Percentiles rank a stretch among this genome's conserved stretches.
These are phyloP conservation scores for Lacanobia oleracea DNA, from an alignment of 2,888 invertebrate species.

Conservation along the genomic window DNA sequence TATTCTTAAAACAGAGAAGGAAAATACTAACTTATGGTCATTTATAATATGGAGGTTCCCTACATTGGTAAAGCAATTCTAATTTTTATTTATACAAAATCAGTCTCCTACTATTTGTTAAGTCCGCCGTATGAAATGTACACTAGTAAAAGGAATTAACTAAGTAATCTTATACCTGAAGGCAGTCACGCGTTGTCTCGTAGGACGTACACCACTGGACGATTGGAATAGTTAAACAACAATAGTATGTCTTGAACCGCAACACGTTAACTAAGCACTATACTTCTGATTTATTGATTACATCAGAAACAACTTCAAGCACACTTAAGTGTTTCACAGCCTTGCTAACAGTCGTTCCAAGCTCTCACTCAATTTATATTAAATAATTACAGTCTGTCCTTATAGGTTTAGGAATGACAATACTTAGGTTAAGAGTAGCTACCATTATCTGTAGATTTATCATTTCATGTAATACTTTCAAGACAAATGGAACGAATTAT, in stretches of 20 bases:
- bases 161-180: constrained; percentile 72
- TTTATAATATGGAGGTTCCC: constrained; percentile 76
- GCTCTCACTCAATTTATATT: constrained; percentile 81
- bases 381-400: constrained; percentile 81
- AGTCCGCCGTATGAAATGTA: constrained; percentile 78
- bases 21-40: constrained; percentile 75
- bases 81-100: constrained; percentile 88
- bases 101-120: constrained; percentile 90
- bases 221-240: constrained; percentile 77
- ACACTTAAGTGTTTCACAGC: constrained; percentile 87
- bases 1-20: constrained; percentile 68
- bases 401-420: constrained; percentile 85
- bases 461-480: constrained; percentile 59
- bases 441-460: constrained; percentile 70
- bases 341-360: constrained; percentile 87
- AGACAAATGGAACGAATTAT: constrained; percentile 55
- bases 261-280: constrained; percentile 70
- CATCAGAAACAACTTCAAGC: constrained; percentile 79
- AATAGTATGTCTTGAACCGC: constrained; percentile 69
- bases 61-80: constrained; percentile 86
- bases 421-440: constrained; percentile 76
- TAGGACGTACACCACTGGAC: constrained; percentile 85
- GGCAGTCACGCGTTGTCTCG: constrained; percentile 78
- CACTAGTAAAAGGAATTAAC: constrained; percentile 74
- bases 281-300: constrained; percentile 65